Evolutionary conservation across 2,797 vertebrate species (phyloP).

Genomic region (Gymnoscopelus braueri): DNA sequence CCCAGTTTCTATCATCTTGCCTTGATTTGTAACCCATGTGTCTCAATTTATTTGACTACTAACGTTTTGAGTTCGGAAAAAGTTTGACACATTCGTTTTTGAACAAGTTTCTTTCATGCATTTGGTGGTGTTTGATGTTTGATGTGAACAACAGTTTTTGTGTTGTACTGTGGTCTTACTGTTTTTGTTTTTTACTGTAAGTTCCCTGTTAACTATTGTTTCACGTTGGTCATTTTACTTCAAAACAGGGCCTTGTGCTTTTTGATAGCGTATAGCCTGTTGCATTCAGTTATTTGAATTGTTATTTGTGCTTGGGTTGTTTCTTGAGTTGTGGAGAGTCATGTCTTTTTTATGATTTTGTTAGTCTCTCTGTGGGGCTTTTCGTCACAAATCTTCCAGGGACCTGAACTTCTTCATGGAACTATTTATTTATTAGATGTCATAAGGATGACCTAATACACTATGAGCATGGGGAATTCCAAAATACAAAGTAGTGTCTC

Average conservation of each 20-base stretch:
- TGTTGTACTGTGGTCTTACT: constrained; percentile 39
- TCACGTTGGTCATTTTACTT: constrained; percentile 24
- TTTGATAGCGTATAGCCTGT: constrained; percentile 17
- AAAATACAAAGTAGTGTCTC: no score
- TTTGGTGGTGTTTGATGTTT: constrained; percentile 1
- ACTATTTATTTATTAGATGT: no score
- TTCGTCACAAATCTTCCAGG: constrained; percentile 86
- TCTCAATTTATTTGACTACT: constrained; percentile 49
- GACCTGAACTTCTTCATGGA: constrained; percentile 67
- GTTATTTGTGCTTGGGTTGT: constrained; percentile 48
- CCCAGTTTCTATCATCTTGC: constrained; percentile 40
- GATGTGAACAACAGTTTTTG: constrained; percentile 24
- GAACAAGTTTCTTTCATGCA: background rate
- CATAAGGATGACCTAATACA: no score
- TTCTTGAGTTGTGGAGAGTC: constrained; percentile 57
- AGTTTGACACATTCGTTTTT: background rate
- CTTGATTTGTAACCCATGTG: constrained; percentile 50
- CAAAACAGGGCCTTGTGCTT: constrained; percentile 16
- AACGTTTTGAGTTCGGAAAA: constrained; percentile 40
- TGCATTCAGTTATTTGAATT: constrained; percentile 43
- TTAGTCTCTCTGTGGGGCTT: constrained; percentile 55
- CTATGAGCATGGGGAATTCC: no score
- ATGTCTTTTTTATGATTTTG: constrained; percentile 62
- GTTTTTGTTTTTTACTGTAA: constrained; percentile 33
- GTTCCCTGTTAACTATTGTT: constrained; percentile 14